phyloP scores from a whole-genome alignment of 2,888 invertebrate species.

The Catocala fraxini region DNA sequence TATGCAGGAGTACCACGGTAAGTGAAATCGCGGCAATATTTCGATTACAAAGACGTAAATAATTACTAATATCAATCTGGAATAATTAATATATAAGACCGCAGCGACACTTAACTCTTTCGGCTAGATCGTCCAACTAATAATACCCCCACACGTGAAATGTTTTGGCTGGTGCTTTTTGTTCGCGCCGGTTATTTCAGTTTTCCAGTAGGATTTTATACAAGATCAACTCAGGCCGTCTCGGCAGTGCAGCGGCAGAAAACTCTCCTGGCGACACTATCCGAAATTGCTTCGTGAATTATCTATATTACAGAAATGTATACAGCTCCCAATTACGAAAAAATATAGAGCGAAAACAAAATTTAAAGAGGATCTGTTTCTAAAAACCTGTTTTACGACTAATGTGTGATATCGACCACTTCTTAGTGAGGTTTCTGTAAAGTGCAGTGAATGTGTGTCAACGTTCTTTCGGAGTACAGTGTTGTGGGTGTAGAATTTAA shows the following conservation, averaged over 20 bases:
- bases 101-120: conserved; percentile 83
- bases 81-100: conserved; percentile 76
- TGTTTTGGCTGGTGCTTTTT: conserved; percentile 88
- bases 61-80: conserved; percentile 67
- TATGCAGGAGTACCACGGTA: conserved; percentile 36
- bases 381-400: conserved; percentile 36
- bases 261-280: conserved; percentile 44
- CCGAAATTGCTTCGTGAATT: conserved; percentile 49
- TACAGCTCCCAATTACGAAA: conserved; percentile 53
- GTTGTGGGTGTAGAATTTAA: conserved; percentile 66
- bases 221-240: conserved; percentile 84
- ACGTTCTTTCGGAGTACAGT: conserved; percentile 68
- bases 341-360: conserved; percentile 58
- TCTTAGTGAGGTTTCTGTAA: conserved; percentile 54
- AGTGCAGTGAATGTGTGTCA: conserved; percentile 79
- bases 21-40: conserved; percentile 53
- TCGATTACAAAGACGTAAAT: conserved; percentile 56
- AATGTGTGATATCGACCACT: conserved; percentile 52
- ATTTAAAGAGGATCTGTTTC: conserved; percentile 42
- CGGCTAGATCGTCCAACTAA: conserved; percentile 87
- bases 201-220: conserved; percentile 87
- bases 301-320: conserved; percentile 58
- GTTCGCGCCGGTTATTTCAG: conserved; percentile 87
- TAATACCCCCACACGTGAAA: conserved; percentile 86
- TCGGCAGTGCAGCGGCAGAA: conserved; percentile 70